Evolutionary conservation across 1,140 invertebrate genomes (phyloP).

Genomic region (Leptonema lineaticorne): DNA sequence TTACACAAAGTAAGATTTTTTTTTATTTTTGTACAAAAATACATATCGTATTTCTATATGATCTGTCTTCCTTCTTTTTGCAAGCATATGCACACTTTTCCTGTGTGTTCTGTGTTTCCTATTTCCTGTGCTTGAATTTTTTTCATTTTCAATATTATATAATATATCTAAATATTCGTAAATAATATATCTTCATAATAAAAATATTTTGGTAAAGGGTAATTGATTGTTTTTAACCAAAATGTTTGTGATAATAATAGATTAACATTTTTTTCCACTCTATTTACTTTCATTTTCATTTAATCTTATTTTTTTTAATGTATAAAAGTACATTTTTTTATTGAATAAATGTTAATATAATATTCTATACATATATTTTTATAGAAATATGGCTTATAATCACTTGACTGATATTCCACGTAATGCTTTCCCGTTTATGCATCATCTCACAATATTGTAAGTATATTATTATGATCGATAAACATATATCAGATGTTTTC

Average conservation of each 20-base stretch:
- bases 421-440: constrained; percentile 61
- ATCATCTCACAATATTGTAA: constrained; percentile 46
- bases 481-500: neutral
- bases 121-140: no score
- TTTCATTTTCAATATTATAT: no score
- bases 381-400: constrained; percentile 70
- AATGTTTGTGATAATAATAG: neutral
- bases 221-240: no score
- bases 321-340: neutral
- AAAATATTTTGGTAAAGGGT: no score
- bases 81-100: no score
- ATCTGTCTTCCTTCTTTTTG: no score
- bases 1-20: no score
- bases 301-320: neutral
- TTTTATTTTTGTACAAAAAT: no score
- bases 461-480: constrained; percentile 4
- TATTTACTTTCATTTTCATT: neutral
- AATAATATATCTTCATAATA: no score
- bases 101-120: no score
- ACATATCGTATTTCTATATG: no score
- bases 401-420: constrained; percentile 62
- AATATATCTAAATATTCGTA: no score
- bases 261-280: neutral
- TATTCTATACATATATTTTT: constrained; percentile 48
- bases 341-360: neutral